Percentiles rank a stretch among this genome's conserved stretches.
Conservation (phyloP, 2,113 vertebrate genomes). For the Rhabdornis inornatus region DNA sequence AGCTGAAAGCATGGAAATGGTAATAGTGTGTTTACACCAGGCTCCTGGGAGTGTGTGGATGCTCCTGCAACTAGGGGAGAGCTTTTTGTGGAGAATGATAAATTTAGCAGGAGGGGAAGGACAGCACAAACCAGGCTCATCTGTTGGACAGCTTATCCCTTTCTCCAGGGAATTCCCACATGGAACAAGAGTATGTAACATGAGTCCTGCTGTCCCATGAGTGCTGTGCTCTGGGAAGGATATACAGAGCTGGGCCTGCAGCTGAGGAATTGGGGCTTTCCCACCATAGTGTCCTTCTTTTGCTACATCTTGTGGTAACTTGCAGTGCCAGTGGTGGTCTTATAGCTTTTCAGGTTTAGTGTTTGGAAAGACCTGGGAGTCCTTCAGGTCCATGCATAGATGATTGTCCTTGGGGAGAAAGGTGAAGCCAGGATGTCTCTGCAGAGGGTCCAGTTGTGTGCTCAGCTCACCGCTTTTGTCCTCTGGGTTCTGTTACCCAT, state of each 20-base stretch:
- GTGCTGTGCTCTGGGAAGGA: neutral
- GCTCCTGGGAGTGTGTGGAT: neutral
- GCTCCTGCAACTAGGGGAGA: neutral
- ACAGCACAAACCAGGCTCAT: neutral
- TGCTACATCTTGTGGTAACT: rapidly evolving
- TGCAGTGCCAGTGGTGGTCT: neutral
- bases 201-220: neutral
- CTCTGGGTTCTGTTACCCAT: neutral
- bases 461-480: neutral
- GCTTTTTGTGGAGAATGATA: neutral
- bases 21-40: neutral
- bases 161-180: neutral
- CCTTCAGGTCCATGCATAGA: rapidly evolving
- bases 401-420: neutral
- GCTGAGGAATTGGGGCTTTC: neutral
- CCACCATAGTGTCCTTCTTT: neutral
- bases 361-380: neutral
- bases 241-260: neutral
- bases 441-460: neutral
- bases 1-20: neutral
- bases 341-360: neutral
- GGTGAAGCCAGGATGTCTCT: neutral
- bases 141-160: neutral
- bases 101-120: neutral
- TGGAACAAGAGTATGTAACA: rapidly evolving